These are phyloP conservation scores for Mugil cephalus DNA, from an alignment of 2,113 vertebrate species.

Conservation along the genomic window DNA sequence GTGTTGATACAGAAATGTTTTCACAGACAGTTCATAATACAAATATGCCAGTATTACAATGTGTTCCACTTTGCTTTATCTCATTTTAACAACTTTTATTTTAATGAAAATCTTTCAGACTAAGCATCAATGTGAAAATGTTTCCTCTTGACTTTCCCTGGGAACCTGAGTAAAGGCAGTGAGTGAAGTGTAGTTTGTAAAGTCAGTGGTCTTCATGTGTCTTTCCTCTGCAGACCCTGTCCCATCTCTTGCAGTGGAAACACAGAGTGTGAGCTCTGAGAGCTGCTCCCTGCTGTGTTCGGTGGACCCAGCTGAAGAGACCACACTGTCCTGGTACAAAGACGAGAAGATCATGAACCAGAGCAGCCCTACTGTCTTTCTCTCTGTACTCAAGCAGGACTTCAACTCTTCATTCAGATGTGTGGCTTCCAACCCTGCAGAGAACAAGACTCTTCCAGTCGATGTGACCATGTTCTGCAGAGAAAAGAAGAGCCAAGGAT, in stretches of 20 bases:
- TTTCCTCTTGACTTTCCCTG: no score
- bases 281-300: constrained; percentile 41
- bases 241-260: constrained; percentile 1
- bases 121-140: no score
- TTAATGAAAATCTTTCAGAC: no score
- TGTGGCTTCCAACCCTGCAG: constrained; percentile 34
- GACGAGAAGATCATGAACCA: constrained; percentile 21
- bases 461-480: neutral
- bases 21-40: no score
- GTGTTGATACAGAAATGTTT: no score
- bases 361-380: constrained; percentile 8
- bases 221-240: neutral
- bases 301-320: constrained; percentile 20
- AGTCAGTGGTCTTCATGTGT: no score
- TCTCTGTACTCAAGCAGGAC: constrained; percentile 4
- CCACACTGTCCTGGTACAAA: constrained; percentile 34
- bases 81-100: no score
- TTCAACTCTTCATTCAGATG: constrained; percentile 20
- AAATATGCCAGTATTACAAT: no score
- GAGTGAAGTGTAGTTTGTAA: no score
- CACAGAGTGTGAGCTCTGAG: neutral
- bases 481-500: no score
- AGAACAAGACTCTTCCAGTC: neutral
- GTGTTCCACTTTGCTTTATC: no score
- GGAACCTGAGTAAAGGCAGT: no score